These are phyloP conservation scores for Pogoniulus pusillus DNA, from an alignment of 2,797 vertebrate genomes.

Conservation along the genomic window DNA sequence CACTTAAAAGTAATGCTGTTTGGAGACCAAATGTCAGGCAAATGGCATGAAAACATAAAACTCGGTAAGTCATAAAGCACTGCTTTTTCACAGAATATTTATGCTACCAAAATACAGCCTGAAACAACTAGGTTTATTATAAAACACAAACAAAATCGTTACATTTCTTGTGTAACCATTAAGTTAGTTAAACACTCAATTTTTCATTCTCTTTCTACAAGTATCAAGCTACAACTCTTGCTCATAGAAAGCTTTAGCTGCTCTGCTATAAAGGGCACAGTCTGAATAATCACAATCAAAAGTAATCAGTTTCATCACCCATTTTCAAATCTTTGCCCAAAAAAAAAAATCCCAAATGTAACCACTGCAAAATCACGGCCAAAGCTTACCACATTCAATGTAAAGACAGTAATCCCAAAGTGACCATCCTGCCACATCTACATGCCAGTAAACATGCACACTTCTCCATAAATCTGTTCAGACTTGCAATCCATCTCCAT, in stretches of 20 bases:
- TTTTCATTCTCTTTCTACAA: neutral
- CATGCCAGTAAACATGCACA: neutral
- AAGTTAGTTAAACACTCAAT: neutral
- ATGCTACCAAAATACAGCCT: constrained; percentile 25
- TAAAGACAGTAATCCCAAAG: neutral
- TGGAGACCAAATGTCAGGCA: constrained; percentile 73
- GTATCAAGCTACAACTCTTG: neutral
- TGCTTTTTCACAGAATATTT: constrained; percentile 61
- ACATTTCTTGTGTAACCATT: neutral
- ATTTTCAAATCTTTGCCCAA: neutral
- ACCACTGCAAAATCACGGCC: neutral
- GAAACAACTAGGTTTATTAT: constrained; percentile 32
- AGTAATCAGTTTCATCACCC: rapidly evolving
- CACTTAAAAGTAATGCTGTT: constrained; percentile 72
- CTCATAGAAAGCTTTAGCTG: neutral
- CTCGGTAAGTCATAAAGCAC: constrained; percentile 53
- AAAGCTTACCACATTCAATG: neutral
- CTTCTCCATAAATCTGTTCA: neutral
- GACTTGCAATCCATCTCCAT: neutral
- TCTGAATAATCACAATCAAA: rapidly evolving
- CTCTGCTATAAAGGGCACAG: neutral
- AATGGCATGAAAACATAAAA: constrained; percentile 70
- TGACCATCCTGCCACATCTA: neutral
- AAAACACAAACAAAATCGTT: constrained; percentile 37
- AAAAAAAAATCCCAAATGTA: neutral